Base-by-base conservation (phyloP, 1,140 invertebrate species). In the Chlorops oryzae region DNA sequence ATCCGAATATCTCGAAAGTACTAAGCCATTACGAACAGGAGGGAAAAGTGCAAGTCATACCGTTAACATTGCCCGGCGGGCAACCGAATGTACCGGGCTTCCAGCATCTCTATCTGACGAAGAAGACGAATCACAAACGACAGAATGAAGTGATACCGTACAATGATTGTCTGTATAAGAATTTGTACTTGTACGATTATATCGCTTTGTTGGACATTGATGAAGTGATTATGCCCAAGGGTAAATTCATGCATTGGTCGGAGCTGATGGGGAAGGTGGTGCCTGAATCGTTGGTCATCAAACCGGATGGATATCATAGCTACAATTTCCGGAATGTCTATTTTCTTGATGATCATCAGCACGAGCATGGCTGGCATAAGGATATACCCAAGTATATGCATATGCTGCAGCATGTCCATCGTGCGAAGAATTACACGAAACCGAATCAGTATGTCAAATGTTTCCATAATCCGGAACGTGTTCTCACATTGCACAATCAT, bases 81-180 rank as follows among this genome's bases (percentile, higher is more conserved):
- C 89, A 92, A 62, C 92, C 92, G 0, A 96, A 96, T 63, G 80
- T 90, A 6, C 90, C 88, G 0, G 84, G 84, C 0, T 85, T 94
- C 44, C 86, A 92, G 62, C 90, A 94, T 70, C 79, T 91, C 70
- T 95, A 92, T 60, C 76, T 95, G 5, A 88, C 87, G 38, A 90
- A 90, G 66, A 91, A 90, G 69, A 85, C 87, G 2, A 94, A 88
- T 62, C 84, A 93, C 71, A 96, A 96, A 68, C 75, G 93, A 10
- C 90, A 96, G 63, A 94, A 96, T 72, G 93, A 97, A 71, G 77
- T 97, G 28, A 94, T 97, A 57, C 92, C 94, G 1, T 96, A 96
- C 77, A 97, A 97, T 72, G 94, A 97, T 67, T 97, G 94, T 63
- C 77, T 97, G 5, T 96, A 97, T 74, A 87, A 92, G 59, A 89